Base-by-base conservation (phyloP, 2,888 invertebrate genomes). In the Latrodectus elegans region DNA sequence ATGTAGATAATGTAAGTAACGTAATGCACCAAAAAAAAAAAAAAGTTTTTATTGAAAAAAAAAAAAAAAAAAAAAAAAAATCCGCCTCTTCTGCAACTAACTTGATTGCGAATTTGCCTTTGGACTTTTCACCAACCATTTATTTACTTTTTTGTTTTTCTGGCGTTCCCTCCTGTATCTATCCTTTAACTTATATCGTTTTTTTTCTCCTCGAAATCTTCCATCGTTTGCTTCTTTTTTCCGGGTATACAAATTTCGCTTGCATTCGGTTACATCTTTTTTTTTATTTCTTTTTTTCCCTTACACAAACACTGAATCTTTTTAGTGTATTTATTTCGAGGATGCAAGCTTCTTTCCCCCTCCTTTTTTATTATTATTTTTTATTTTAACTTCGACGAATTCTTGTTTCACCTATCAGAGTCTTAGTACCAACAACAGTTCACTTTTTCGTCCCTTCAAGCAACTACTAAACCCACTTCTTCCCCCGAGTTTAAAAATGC, bases 91-190 rank as follows among this genome's bases (percentile, higher is more conserved):
- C 49, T 17, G 65, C 60, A 72, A 75, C 85, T 80, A 86, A 81
- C 86, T 87, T 87, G 86, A 87, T 87, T 87, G 86, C 77, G 81
- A 87, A 77, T 81, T 87, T 87, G 86, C 81, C 73, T 77, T 81
- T 53, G 38, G 68, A 78, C 53, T 78, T 78, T 55, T 70, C 15
- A 38, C 26, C 55, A 22, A 49, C 22, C 15, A 22, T 10, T 60
- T 60, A 15, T 60, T 60, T 60, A 6, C n/a, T 60, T 72, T 73
- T 80, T 71, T 65, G 38, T 64, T 74, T 65, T 77, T 17, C 65
- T 65, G 53, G 65, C 53, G 60, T 55, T 51, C 11, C 4, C 60
- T 60, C 14, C n/a, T 60, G 60, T n/a, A 15, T 49, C 49, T 38
- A 22, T 17, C 65, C 49, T 51, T 51, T 26, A 60, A 65, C 73